A percentile compares a stretch with the other conserved stretches of the same genome.
Evolutionary conservation across 2,888 invertebrate genomes (phyloP).

Genomic region (Dryobotodes eremita): DNA sequence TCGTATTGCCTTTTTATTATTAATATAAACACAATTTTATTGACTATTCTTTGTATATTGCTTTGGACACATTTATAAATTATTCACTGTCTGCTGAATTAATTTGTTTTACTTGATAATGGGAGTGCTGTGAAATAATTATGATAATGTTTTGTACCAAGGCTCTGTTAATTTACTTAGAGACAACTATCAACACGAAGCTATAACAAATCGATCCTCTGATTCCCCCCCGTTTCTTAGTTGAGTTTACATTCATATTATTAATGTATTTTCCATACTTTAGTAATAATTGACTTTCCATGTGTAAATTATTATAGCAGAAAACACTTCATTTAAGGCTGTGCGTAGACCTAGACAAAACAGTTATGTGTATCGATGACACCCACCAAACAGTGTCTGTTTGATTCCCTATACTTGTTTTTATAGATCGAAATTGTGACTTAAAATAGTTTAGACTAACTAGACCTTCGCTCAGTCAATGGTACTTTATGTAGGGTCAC

Average conservation of each 20-base stretch:
- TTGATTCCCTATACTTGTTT: background rate
- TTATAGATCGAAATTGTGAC: background rate
- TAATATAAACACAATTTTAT: conserved; percentile 26
- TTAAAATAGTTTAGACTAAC: background rate
- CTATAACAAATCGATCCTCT: conserved; percentile 10
- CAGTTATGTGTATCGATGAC: background rate
- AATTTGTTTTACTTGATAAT: conserved; percentile 37
- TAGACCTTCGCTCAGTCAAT: too few species aligned
- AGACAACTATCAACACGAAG: background rate
- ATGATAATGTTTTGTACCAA: conserved; percentile 31
- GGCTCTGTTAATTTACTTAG: conserved; percentile 6
- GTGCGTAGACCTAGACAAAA: background rate
- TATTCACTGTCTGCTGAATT: conserved; percentile 32
- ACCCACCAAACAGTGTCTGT: background rate
- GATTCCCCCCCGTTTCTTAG: background rate
- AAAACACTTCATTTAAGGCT: background rate
- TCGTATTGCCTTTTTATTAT: conserved; percentile 28
- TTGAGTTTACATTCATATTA: conserved; percentile 3
- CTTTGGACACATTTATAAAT: conserved; percentile 15
- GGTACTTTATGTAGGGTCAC: too few species aligned
- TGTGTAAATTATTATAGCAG: too few species aligned
- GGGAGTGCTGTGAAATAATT: conserved; percentile 34
- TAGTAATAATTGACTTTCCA: background rate
- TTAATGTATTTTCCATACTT: background rate
- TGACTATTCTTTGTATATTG: conserved; percentile 26